Conservation (phyloP, 2,888 invertebrate genomes). For the Holacanthella duospinosa region DNA sequence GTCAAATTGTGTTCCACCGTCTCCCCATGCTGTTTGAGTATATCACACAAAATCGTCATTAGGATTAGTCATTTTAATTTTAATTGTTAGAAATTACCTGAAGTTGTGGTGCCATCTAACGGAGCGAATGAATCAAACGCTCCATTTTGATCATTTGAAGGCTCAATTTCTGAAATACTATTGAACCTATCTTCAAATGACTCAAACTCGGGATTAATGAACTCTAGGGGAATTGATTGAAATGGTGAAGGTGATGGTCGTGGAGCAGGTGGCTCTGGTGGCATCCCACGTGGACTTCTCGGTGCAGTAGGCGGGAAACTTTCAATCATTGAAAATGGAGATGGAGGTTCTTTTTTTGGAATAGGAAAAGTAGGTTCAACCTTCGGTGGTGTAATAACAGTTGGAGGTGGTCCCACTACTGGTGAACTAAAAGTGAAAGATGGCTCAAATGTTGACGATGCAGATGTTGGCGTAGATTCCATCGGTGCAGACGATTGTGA, state of each 20-base stretch:
- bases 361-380: not conserved
- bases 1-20: constrained; percentile 54
- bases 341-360: constrained; percentile 1
- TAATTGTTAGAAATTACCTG: not conserved
- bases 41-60: too few relatives aligned
- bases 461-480: constrained; percentile 34
- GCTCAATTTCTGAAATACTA: constrained; percentile 48
- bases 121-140: not conserved
- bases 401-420: constrained; percentile 39
- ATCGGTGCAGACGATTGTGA: constrained; percentile 41
- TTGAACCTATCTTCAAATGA: constrained; percentile 85
- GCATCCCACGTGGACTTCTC: constrained; percentile 7
- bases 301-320: not conserved
- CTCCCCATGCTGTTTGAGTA: constrained; percentile 45
- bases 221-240: constrained; percentile 25
- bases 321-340: not conserved
- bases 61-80: not conserved
- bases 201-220: constrained; percentile 54
- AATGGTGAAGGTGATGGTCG: constrained; percentile 17
- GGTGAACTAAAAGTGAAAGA: constrained; percentile 45
- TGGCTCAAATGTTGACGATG: not conserved
- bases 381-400: constrained; percentile 4
- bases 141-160: not conserved
- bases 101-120: not conserved
- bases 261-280: constrained; percentile 27